A percentile compares a stretch with the other conserved stretches of the same genome.
Conservation (phyloP, 2,888 invertebrate species). For the Adineta ricciae region DNA sequence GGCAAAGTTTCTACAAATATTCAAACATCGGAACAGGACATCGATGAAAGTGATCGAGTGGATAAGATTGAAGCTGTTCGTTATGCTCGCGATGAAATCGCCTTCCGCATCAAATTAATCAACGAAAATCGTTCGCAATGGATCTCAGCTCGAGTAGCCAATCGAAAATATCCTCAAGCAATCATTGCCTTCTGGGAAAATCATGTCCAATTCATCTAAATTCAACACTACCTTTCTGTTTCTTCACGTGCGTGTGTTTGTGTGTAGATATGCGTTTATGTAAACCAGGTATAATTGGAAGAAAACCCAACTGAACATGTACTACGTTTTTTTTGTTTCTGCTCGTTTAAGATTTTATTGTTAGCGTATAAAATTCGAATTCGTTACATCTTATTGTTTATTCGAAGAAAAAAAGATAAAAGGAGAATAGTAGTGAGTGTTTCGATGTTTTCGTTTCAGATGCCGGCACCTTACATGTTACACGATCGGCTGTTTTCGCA, state of each 20-base stretch:
- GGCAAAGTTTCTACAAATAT: neutral
- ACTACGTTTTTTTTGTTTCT: neutral
- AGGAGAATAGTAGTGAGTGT: neutral
- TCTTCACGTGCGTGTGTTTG: neutral
- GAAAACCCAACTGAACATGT: neutral
- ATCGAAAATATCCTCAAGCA: neutral
- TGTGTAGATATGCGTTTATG: neutral
- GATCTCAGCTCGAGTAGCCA: neutral
- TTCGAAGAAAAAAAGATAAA: neutral
- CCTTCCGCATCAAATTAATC: neutral
- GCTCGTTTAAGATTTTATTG: neutral
- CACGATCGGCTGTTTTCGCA: neutral
- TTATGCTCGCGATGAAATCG: neutral
- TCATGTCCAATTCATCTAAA: neutral
- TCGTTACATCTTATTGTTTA: neutral
- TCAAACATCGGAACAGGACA: no score
- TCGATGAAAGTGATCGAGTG: neutral
- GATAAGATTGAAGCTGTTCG: neutral
- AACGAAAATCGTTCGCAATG: neutral
- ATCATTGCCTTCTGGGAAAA: conserved; percentile 1
- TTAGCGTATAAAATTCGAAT: neutral
- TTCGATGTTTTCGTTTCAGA: neutral
- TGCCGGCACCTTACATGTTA: neutral
- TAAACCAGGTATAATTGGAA: neutral
- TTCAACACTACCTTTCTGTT: no score